phyloP scores from a whole-genome alignment of 2,113 vertebrate genomes.

The Chaetops frenatus region DNA sequence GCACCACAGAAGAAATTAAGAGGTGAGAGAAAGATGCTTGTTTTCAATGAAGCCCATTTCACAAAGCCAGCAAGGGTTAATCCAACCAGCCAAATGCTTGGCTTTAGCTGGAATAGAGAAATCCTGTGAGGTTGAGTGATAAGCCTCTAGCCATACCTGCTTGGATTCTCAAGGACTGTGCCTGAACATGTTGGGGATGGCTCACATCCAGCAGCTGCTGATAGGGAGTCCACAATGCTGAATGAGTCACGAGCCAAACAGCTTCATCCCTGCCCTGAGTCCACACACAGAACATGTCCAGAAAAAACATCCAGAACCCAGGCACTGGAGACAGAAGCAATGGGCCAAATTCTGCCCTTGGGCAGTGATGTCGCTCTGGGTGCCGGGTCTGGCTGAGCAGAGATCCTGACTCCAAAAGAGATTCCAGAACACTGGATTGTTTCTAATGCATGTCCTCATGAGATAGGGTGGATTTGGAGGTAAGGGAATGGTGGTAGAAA shows the following conservation, averaged over 20 bases:
- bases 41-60: background rate
- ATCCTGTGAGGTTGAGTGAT: background rate
- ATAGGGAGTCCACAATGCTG: background rate
- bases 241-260: background rate
- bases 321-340: background rate
- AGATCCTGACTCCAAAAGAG: background rate
- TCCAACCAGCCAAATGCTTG: background rate
- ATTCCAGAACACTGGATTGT: background rate
- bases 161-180: background rate
- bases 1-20: background rate
- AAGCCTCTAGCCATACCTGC: background rate
- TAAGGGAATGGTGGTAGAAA: background rate
- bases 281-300: fast-evolving
- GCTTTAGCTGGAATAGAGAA: background rate
- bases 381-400: fast-evolving
- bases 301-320: background rate
- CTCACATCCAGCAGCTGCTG: background rate
- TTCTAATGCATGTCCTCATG: background rate
- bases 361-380: background rate
- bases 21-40: background rate
- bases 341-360: background rate
- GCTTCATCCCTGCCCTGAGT: background rate
- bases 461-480: background rate
- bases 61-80: background rate
- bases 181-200: background rate